phyloP scores from a whole-genome alignment of 1,140 invertebrate genomes.

The Pinna nobilis region DNA sequence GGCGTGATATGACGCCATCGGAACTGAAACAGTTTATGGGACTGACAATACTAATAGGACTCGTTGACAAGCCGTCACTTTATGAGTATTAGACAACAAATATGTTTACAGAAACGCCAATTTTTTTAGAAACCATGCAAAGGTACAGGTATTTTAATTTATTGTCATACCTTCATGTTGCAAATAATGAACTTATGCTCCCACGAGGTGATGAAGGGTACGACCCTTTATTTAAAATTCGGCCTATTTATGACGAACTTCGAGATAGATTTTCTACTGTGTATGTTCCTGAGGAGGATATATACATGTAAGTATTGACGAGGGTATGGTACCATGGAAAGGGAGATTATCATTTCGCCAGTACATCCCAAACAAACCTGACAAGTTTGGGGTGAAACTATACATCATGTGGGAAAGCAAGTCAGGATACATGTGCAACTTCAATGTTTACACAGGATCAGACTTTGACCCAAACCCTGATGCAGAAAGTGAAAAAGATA shows the following conservation, averaged over 20 bases:
- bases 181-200: no score
- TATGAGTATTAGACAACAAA: no score
- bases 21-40: no score
- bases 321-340: constrained; percentile 53
- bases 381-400: constrained; percentile 75
- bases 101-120: no score
- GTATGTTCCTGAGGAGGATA: not conserved
- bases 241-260: not conserved
- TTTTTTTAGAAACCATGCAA: no score
- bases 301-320: not conserved
- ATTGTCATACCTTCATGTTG: no score
- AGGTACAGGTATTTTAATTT: no score
- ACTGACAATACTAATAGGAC: no score
- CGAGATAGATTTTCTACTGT: not conserved
- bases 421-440: not conserved
- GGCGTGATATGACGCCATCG: no score
- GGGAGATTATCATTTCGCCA: constrained; percentile 69
- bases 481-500: not conserved
- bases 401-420: constrained; percentile 55
- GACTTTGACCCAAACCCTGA: not conserved
- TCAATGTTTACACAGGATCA: no score
- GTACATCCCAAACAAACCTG: constrained; percentile 75
- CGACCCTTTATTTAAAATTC: not conserved
- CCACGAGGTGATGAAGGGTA: not conserved
- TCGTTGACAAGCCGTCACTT: no score